phyloP scores from a whole-genome alignment of 2,113 vertebrate genomes.

The Gallinago media region DNA sequence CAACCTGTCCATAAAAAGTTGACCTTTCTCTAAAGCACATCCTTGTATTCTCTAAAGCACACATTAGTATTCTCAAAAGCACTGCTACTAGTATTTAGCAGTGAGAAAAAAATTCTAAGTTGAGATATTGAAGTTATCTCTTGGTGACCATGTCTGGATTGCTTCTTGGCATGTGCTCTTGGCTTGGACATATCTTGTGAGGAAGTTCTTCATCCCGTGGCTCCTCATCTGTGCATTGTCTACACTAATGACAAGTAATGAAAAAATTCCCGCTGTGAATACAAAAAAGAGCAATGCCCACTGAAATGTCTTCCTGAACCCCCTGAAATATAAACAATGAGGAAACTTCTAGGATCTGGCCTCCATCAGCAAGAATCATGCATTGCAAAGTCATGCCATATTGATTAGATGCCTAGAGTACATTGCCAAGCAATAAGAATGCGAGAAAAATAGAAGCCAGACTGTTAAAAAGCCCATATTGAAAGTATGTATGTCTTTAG shows the following conservation, averaged over 20 bases:
- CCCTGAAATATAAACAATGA: neutral
- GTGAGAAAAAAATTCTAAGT: neutral
- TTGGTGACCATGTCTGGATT: neutral
- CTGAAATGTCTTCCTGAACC: neutral
- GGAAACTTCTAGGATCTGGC: neutral
- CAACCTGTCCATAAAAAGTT: neutral
- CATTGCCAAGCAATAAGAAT: neutral
- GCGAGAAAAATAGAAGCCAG: neutral
- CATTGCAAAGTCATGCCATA: neutral
- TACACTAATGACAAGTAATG: neutral
- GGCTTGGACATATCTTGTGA: neutral
- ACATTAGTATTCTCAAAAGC: neutral
- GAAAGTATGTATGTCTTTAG: neutral
- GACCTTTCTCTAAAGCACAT: neutral
- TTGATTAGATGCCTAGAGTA: neutral
- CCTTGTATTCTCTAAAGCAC: too few species aligned
- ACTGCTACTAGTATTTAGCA: neutral
- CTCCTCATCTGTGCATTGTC: neutral
- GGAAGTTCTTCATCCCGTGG: neutral
- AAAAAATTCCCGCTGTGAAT: neutral
- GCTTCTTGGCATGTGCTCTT: neutral
- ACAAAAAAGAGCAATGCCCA: neutral
- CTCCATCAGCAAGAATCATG: neutral
- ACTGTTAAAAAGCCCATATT: neutral
- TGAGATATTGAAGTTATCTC: neutral